Evolutionary conservation across 2,888 invertebrate species (phyloP), one percentile per base, ranked within the genome.

Genomic region (Drosophila pseudotalamancana): DNA sequence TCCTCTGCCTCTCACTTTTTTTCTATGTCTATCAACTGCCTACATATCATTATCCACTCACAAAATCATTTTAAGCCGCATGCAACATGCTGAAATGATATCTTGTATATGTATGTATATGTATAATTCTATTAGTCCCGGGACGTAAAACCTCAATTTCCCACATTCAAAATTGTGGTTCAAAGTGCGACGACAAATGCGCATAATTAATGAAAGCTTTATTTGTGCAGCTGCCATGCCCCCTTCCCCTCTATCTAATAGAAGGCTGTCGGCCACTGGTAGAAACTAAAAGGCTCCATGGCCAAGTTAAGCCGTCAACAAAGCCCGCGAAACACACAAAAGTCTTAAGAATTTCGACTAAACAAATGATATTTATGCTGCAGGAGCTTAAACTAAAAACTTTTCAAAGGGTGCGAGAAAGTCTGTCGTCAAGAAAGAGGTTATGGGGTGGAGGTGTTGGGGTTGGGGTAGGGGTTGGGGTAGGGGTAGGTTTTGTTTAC

Each of bases 331-430:
- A 65, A 70, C 63, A 79, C 67, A 60, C 78, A 68, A 74, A 77
- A 74, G 85, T 71, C 78, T 67, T 65, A 65, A 43, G 55, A 72
- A 57, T 51, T 61, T 45, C 42, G 45, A 46, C 77, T 74, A 74
- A 87, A 84, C 81, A 87, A 81, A 81, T 85, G 70, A 64, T 66
- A 64, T 81, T 84, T 80, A 80, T 77, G 85, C 84, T 64, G 73
- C 51, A 50, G 60, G 25, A 60, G 82, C 79, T 87, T 87, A 78
- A 85, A 84, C 81, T 76, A 50, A 60, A 60, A 77, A 74, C 42
- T 71, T 87, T 74, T 43, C 35, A 4, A 14, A 21, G 5, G 14
- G n/a, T 6, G 6, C 6, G 23, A 4, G n/a, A 1, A 3, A 16
- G 3, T 27, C 8, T 18, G 53, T 34, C 49, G 14, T 39, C 23